Percentiles rank a stretch among this genome's conserved stretches.
Conservation (phyloP, 2,888 invertebrate genomes). For the Terebella lapidaria region DNA sequence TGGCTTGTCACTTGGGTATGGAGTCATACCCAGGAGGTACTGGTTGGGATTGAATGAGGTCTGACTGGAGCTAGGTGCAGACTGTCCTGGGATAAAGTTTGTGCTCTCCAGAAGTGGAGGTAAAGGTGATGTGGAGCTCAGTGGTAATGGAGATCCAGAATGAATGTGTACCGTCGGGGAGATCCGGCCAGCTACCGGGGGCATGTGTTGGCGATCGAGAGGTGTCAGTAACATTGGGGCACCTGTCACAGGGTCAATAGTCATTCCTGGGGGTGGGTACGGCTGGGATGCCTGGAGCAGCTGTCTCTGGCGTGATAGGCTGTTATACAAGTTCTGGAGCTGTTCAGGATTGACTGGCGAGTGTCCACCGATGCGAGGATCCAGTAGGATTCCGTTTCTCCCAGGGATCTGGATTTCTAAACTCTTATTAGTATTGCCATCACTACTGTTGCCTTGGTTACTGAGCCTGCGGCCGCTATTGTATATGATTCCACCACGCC, state of each 20-base stretch:
- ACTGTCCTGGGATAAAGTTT: not conserved
- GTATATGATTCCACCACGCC: not conserved
- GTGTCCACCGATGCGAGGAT: not conserved
- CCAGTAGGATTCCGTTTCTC: not conserved
- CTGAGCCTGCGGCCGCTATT: not conserved
- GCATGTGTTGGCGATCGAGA: not conserved
- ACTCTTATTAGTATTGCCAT: not conserved
- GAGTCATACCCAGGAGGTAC: not conserved
- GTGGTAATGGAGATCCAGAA: not conserved
- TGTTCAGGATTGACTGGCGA: not conserved
- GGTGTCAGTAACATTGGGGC: not conserved
- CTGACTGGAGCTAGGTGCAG: not conserved
- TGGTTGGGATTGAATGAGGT: not conserved
- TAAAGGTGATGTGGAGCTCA: not conserved
- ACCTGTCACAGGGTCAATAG: not conserved
- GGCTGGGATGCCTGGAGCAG: not conserved
- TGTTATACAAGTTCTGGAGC: not conserved
- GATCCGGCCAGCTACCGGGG: not conserved
- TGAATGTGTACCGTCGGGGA: not conserved
- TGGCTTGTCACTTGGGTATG: not conserved
- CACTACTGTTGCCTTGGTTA: constrained; percentile 3
- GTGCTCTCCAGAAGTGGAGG: not conserved
- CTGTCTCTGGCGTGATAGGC: not conserved
- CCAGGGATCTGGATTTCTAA: not conserved
- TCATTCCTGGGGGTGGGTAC: too few species aligned